Evolutionary conservation across 2,797 vertebrate genomes (phyloP).

Genomic region (Oreortyx pictus): DNA sequence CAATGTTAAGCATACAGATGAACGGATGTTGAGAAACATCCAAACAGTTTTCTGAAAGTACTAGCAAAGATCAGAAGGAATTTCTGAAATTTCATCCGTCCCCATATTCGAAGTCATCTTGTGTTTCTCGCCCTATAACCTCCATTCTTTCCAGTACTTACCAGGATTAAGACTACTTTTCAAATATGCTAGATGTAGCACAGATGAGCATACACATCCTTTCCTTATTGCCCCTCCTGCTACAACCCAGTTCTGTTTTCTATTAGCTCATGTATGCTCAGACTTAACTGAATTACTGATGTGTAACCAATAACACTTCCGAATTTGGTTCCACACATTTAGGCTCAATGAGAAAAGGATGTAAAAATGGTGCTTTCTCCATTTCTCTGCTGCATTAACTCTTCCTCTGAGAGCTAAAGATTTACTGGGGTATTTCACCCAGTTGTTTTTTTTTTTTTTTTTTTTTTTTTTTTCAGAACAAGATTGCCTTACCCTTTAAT

Average conservation of each 20-base stretch:
- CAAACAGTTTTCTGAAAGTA: background rate
- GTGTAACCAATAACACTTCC: background rate
- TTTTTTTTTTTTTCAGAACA: background rate
- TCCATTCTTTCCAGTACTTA: background rate
- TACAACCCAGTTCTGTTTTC: background rate
- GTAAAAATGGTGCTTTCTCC: background rate
- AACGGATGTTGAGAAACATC: fast-evolving
- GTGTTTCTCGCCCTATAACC: background rate
- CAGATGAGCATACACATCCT: background rate
- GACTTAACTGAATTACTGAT: background rate
- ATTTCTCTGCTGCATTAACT: background rate
- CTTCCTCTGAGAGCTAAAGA: background rate
- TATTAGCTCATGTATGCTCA: background rate
- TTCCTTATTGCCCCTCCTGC: background rate
- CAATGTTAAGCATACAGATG: background rate
- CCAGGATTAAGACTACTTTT: background rate
- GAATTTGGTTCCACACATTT: background rate
- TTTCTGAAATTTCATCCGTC: background rate
- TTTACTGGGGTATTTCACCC: background rate
- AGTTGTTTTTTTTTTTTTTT: background rate
- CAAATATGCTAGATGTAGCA: background rate
- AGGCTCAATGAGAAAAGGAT: background rate
- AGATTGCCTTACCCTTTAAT: background rate
- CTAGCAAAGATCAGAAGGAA: background rate
- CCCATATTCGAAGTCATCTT: background rate